phyloP scores from a whole-genome alignment of 2,888 invertebrate genomes.

The Aproaerema taeniolella region DNA sequence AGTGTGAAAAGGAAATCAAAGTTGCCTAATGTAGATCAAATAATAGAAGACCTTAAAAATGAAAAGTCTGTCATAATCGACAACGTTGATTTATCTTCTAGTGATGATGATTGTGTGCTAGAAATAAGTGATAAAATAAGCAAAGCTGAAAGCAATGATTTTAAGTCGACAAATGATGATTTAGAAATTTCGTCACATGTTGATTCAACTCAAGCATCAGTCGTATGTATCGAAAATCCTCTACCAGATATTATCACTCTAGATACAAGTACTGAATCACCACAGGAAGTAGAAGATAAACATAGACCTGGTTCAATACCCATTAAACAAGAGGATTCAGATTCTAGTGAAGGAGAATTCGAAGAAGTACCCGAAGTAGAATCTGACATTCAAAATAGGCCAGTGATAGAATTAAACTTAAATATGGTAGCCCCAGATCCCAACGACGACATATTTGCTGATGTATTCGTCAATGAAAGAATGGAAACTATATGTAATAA shows the following conservation, averaged over 20 bases:
- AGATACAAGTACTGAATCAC: conserved; percentile 39
- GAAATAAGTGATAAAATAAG: conserved; percentile 44
- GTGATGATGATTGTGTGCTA: conserved; percentile 49
- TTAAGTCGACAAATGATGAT: no score
- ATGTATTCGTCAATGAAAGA: conserved; percentile 72
- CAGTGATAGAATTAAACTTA: conserved; percentile 65
- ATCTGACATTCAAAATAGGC: conserved; percentile 37
- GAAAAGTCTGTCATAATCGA: conserved; percentile 54
- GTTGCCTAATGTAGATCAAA: conserved; percentile 39
- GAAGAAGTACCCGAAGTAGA: conserved; percentile 67
- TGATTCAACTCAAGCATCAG: conserved; percentile 41
- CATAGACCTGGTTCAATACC: not conserved
- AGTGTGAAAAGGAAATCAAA: conserved; percentile 38
- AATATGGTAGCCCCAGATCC: conserved; percentile 39
- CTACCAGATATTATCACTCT: conserved; percentile 40
- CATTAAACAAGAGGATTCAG: conserved; percentile 23
- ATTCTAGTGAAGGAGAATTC: conserved; percentile 71
- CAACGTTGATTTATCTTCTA: conserved; percentile 47
- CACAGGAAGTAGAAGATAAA: not conserved
- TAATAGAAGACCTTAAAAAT: conserved; percentile 53
- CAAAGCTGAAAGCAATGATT: conserved; percentile 29
- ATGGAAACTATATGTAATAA: not conserved
- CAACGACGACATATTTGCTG: conserved; percentile 84
- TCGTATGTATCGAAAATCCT: conserved; percentile 42
- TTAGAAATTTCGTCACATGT: conserved; percentile 11